Percentiles rank a stretch among this genome's conserved stretches.
phyloP scores from a whole-genome alignment of 2,113 vertebrate genomes.

The Neodontobutis hainanensis region DNA sequence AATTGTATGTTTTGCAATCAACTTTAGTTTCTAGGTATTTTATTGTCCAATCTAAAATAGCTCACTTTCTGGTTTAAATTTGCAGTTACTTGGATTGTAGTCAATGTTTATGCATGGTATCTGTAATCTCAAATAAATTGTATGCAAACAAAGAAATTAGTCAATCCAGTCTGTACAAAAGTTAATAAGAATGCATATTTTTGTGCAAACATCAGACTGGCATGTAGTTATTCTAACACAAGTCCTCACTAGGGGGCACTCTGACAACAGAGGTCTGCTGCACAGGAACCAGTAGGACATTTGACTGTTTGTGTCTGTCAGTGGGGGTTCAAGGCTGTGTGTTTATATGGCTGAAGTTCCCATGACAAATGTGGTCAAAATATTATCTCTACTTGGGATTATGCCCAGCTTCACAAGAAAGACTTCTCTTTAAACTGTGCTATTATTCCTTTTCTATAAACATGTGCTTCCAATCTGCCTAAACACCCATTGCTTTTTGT shows the following conservation, averaged over 20 bases:
- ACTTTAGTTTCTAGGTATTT: too few relatives aligned
- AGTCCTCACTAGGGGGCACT: conserved; percentile 71
- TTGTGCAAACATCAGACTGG: too few relatives aligned
- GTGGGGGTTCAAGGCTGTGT: conserved; percentile 53
- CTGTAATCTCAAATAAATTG: too few relatives aligned
- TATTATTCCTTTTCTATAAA: conserved; percentile 79
- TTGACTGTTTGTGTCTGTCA: conserved; percentile 25
- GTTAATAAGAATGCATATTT: too few relatives aligned
- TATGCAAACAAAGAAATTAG: conserved; percentile 25
- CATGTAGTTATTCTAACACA: conserved; percentile 20
- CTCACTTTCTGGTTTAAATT: too few relatives aligned
- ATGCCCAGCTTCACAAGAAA: conserved; percentile 72
- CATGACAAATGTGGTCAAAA: conserved; percentile 89
- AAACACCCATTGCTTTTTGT: conserved; percentile 82
- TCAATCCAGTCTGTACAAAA: conserved; percentile 2
- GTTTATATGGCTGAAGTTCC: conserved; percentile 88
- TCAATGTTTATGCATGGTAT: too few relatives aligned
- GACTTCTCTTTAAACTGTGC: conserved; percentile 61
- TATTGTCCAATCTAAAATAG: too few relatives aligned
- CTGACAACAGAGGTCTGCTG: conserved; percentile 40
- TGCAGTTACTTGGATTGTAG: too few relatives aligned
- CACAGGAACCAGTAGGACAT: conserved; percentile 3
- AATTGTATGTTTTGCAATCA: too few relatives aligned
- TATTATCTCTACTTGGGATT: conserved; percentile 82
- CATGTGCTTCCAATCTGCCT: conserved; percentile 91